Conservation (phyloP, 2,888 invertebrate species). For the Melieria omissa region DNA sequence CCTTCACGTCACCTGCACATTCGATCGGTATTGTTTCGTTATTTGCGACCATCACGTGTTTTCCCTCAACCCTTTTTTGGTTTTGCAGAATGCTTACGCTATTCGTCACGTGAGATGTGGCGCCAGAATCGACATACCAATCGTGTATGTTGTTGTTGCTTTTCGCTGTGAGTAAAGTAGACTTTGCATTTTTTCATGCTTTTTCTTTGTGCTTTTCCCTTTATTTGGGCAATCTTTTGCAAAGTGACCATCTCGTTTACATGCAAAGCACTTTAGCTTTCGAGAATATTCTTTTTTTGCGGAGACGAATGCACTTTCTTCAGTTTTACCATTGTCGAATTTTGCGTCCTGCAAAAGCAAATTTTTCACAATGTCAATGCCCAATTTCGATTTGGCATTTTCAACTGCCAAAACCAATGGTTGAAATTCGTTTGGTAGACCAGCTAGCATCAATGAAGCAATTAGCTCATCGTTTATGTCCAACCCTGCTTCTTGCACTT, state of each 20-base stretch:
- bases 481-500: too few relatives aligned
- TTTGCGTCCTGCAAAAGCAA: conserved; percentile 41
- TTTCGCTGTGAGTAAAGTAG: not conserved
- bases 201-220: conserved; percentile 9
- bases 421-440: conserved; percentile 35
- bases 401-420: conserved; percentile 37
- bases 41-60: conserved; percentile 9
- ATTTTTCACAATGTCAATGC: conserved; percentile 38
- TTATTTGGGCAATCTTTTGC: conserved; percentile 34
- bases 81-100: conserved; percentile 25
- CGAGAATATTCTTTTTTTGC: not conserved
- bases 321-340: conserved; percentile 35
- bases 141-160: conserved; percentile 1
- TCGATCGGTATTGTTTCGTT: conserved; percentile 22
- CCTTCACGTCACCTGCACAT: conserved; percentile 10
- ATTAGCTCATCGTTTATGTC: too few relatives aligned
- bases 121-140: conserved; percentile 35
- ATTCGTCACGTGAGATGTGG: conserved; percentile 33
- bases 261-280: conserved; percentile 30
- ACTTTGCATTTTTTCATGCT: not conserved
- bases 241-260: conserved; percentile 30
- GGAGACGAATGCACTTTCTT: conserved; percentile 31
- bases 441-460: conserved; percentile 40
- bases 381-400: conserved; percentile 35
- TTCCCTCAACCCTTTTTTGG: conserved; percentile 9